Evolutionary conservation across 2,888 invertebrate genomes (phyloP), one percentile per base, ranked within the genome.

Genomic region (Argynnis bischoffii): DNA sequence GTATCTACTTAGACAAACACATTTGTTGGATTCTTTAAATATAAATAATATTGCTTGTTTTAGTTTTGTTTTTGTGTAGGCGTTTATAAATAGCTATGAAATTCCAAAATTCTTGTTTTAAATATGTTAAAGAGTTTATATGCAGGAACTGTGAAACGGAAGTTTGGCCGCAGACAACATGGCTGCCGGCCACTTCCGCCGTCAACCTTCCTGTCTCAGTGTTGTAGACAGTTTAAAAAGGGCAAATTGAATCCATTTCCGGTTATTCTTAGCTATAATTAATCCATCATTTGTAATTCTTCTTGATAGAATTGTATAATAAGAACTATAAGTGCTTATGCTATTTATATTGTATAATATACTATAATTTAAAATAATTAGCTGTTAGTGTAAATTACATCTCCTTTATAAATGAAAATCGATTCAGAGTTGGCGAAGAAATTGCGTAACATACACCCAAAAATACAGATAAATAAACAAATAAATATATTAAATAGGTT

Each of bases 91-190:
- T 11, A 26, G 15, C 2, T 31, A 3, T 5, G 14, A 4, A 46
- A 47, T 21, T 47, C 26, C 21, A 47, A 57, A 57, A 26, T 47
- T 57, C 46, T n/a, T n/a, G 57, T 57, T 57, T 57, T 57, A 57
- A 57, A 50, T 56, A 64, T 56, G 56, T 64, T 64, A 72, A 71
- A 57, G 72, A 69, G 74, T 72, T 70, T 70, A 69, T 70, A 73
- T 74, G 72, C 74, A 72, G 75, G 67, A 75, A 71, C 75, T 80
- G 72, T 77, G 79, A 80, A 80, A 78, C 85, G 87, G 86, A 87
- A 83, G 84, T 84, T 82, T 77, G 78, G 78, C 79, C 79, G 81
- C 85, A 83, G 84, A 85, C 88, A 87, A 87, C 86, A 87, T 87
- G 87, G 86, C 86, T 81, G 84, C 82, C 82, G 81, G 85, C 83